phyloP scores from a whole-genome alignment of 1,140 invertebrate species.

The Subanguina moxae region DNA sequence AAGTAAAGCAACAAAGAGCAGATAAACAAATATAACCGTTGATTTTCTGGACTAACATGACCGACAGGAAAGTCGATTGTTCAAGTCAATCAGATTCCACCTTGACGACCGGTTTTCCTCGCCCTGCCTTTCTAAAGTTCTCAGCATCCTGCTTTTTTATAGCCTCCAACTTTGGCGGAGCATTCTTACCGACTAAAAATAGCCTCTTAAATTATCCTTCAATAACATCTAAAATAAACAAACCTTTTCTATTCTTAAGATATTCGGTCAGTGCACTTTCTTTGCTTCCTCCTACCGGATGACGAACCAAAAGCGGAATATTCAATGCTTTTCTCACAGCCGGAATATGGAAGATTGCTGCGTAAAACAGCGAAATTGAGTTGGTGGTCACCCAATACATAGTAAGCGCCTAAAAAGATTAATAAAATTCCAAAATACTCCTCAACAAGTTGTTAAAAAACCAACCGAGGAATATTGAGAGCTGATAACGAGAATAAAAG shows the following conservation, averaged over 20 bases:
- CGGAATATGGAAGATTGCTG: slow-evolving; percentile 73
- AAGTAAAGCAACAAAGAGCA: too few species aligned
- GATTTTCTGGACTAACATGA: too few species aligned
- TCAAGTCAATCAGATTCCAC: not conserved
- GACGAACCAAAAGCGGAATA: slow-evolving; percentile 66
- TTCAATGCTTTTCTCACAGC: slow-evolving; percentile 72
- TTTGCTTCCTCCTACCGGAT: not conserved
- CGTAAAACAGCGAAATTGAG: slow-evolving; percentile 79
- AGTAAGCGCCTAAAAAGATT: slow-evolving; percentile 70
- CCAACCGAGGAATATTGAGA: slow-evolving; percentile 78
- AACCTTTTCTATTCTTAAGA: slow-evolving; percentile 68
- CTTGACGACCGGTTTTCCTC: slow-evolving; percentile 41
- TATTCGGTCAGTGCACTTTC: not conserved
- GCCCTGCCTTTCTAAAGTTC: slow-evolving; percentile 45
- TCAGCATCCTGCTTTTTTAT: slow-evolving; percentile 43
- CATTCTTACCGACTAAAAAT: not conserved
- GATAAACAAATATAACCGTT: too few species aligned
- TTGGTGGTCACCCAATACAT: slow-evolving; percentile 87
- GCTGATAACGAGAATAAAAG: slow-evolving; percentile 78
- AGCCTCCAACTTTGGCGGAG: slow-evolving; percentile 37
- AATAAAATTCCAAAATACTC: slow-evolving; percentile 4
- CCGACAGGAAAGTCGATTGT: too few species aligned
- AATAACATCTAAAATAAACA: slow-evolving; percentile 16
- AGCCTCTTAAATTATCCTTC: not conserved
- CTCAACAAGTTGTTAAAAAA: slow-evolving; percentile 4